Base-by-base conservation (phyloP, 2,113 vertebrate genomes). In the Centrocercus urophasianus region DNA sequence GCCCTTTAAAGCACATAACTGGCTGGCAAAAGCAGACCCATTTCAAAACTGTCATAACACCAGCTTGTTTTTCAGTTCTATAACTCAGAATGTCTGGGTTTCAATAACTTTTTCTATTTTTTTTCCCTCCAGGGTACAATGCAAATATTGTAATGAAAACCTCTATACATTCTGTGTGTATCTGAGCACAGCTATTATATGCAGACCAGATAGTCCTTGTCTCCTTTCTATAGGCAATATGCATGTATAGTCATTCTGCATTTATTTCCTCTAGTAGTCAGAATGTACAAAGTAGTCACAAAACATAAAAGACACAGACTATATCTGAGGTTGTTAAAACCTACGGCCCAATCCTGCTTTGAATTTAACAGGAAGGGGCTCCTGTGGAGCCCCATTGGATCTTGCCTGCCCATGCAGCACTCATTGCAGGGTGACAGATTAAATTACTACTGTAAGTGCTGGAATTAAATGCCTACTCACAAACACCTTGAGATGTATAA, bases 21-120 rank as follows among this genome's bases (percentile, higher is more conserved):
- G 43, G 76, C 76, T 97, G 88, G 72, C 74, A 96, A 96, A 89
- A 95, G 86, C 83, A 96, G 38, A 66, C 83, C 50, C 83, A 75
- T 95, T 94, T 96, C 76, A 96, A 93, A 96, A 90, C 83, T 94
- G 88, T 96, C 88, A 95, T 96, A 96, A 97, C 90, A 97, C 65
- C 85, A 96, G 93, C 82, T 95, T 96, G 64, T 86, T 96, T 96
- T 97, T 96, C 91, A 95, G 10, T 89, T 96, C 90, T 95, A 47
- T 94, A 96, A 92, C 80, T 88, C 87, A 93, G 72, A 94, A 94
- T 96, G 84, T 94, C 96, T 96, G 89, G 89, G 92, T 96, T 96
- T 97, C 77, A 93, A 90, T 90, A 89, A 92, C 57, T 54, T 87
- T 86, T 84, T 90, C 64, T 56, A 30, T 56, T 75, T 60, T 88